Base-by-base conservation (phyloP, 2,888 invertebrate species). In the Chydorus sphaericus region DNA sequence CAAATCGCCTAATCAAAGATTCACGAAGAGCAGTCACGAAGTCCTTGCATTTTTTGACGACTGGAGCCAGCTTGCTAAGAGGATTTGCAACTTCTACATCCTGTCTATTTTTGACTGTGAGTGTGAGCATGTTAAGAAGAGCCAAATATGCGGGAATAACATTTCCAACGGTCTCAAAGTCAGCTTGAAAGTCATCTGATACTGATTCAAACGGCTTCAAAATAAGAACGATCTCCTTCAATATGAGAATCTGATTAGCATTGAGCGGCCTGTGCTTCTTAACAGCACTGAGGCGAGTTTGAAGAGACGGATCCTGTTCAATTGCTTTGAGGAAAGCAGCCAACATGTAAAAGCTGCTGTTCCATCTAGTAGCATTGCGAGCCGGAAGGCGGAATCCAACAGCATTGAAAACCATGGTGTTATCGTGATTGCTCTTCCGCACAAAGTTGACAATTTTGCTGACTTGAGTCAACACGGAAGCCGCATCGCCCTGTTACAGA, bases 321-420 rank as follows among this genome's bases (percentile, higher is more conserved):
- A 48, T 23, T 5, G 48, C 48, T n/a, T 8, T 4, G 23, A 48
- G 23, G 23, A 48, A 48, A 8, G 16, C 26, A n/a, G n/a, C 10
- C 7, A 48, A 4, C 18, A 48, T 48, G 48, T n/a, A 26, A 26
- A 18, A 28, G 26, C n/a, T 23, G n/a, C 26, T 26, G 48, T 48
- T 48, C 48, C 48, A 48, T n/a, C 48, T 18, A 3, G 48, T 48
- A 23, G 48, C 48, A 28, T 48, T 11, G n/a, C n/a, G n/a, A 6
- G 48, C 48, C 23, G 23, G n/a, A 11, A 48, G 23, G 48, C 48
- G 48, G 48, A 48, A 48, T n/a, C 48, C 48, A 23, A 48, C 48
- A n/a, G 26, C 28, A 28, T 3, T 26, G 23, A 48, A 48, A n/a
- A 48, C 26, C 26, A 28, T 26, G n/a, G 18, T 26, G 48, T 18